Evolutionary conservation across 1,140 invertebrate genomes (phyloP), one percentile per base, ranked within the genome.

Genomic region (Hypothenemus hampei): DNA sequence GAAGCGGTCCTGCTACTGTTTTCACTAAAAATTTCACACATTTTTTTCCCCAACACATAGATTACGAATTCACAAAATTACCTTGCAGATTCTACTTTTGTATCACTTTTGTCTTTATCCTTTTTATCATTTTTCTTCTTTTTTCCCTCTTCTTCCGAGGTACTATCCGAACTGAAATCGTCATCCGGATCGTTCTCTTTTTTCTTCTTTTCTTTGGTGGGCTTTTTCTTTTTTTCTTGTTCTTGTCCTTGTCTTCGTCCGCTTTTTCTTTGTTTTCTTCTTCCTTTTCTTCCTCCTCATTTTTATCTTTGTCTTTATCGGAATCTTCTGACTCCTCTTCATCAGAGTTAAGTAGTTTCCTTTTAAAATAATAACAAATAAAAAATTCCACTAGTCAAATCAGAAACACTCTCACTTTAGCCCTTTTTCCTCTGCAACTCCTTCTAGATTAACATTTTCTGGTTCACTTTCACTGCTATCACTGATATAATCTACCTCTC

Each of bases 351-450:
- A 95, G 78, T 11, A 97, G 76, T 70, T 93, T 90, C 70, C 80
- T 80, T 18, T 45, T 20, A 36, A 26, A 44, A 8, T n/a, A 4
- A 7, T 36, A 35, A 8, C 26, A 31, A 11, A 13, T 31, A 31
- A 13, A n/a, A n/a, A n/a, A n/a, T n/a, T n/a, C n/a, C n/a, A n/a
- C n/a, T n/a, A n/a, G n/a, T n/a, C n/a, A n/a, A n/a, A n/a, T n/a
- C 13, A 31, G 26, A 13, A 31, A 31, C 3, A 16, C 6, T 0
- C 56, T 46, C 52, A 58, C 56, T 72, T 97, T 43, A 91, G 76
- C 0, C 87, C 93, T 68, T 90, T 90, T 73, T 97, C 93, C 69
- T 97, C 89, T 4, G 87, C 87, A 0, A 94, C 91, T 47, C 70
- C 66, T 47, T 70, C 67, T 13, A 71, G 35, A 45, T 70, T 58